Evolutionary conservation across 2,797 vertebrate genomes (phyloP).

Genomic region (Pristis pectinata): DNA sequence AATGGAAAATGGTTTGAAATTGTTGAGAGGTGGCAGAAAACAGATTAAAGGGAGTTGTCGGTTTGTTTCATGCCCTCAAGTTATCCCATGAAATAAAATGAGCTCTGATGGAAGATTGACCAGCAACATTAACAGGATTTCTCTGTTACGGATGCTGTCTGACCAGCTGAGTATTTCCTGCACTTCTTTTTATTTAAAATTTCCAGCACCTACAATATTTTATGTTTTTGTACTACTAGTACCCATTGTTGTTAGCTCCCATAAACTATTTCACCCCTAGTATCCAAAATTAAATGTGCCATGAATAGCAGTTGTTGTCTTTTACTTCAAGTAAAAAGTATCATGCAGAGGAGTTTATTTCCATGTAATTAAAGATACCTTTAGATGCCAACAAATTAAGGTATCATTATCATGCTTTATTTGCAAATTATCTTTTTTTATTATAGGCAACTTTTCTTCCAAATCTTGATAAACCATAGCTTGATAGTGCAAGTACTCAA

Average conservation of each 20-base stretch:
- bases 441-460: neutral
- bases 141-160: no score
- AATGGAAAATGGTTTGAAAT: neutral
- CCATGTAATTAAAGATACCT: neutral
- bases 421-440: neutral
- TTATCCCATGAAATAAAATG: neutral
- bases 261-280: neutral
- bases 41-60: no score
- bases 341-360: neutral
- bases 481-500: neutral
- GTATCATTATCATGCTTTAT: neutral
- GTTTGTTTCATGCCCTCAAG: no score
- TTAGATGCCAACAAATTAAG: neutral
- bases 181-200: no score
- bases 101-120: no score
- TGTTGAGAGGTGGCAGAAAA: neutral
- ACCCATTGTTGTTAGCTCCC: neutral
- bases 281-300: neutral
- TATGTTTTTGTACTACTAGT: no score
- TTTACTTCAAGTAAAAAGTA: neutral
- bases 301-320: neutral
- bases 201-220: no score
- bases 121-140: no score
- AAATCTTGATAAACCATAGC: neutral
- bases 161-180: no score